phyloP scores from a whole-genome alignment of 2,797 vertebrate genomes.

The Crenuchus spilurus region DNA sequence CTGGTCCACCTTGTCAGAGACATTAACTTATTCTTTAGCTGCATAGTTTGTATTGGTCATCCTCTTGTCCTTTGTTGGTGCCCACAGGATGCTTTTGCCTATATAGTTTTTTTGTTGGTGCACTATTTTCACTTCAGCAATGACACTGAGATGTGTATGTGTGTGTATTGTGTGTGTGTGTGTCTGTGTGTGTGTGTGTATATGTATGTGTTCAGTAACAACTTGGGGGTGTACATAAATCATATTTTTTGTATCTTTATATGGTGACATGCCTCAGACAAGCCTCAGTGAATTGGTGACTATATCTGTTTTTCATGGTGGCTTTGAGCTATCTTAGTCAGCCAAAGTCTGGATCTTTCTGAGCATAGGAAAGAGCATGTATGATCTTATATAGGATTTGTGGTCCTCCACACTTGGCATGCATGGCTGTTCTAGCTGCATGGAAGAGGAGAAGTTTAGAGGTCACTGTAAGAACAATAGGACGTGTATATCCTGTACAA shows the following conservation, averaged over 20 bases:
- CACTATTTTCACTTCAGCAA: too few species aligned
- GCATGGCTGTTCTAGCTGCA: conserved; percentile 65
- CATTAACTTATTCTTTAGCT: too few species aligned
- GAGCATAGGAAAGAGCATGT: conserved; percentile 75
- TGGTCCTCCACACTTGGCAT: conserved; percentile 65
- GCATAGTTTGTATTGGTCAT: too few species aligned
- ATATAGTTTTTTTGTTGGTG: too few species aligned
- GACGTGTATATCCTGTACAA: conserved; percentile 74
- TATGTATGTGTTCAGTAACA: too few species aligned
- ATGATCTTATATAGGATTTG: conserved; percentile 73
- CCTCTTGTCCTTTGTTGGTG: too few species aligned
- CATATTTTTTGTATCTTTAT: conserved; percentile 45
- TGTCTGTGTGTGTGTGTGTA: too few species aligned
- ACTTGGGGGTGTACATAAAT: background rate
- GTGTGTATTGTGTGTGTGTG: too few species aligned
- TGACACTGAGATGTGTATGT: too few species aligned
- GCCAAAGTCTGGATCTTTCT: conserved; percentile 71
- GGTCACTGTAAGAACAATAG: conserved; percentile 78
- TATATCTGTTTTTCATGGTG: conserved; percentile 49
- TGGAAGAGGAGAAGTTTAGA: conserved; percentile 68
- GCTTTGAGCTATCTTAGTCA: conserved; percentile 66
- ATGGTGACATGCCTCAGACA: too few species aligned
- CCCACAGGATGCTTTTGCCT: too few species aligned
- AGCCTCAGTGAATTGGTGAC: background rate
- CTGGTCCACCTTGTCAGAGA: too few species aligned